Conservation (phyloP, 2,797 vertebrate species). For the Hoplostethus atlanticus region DNA sequence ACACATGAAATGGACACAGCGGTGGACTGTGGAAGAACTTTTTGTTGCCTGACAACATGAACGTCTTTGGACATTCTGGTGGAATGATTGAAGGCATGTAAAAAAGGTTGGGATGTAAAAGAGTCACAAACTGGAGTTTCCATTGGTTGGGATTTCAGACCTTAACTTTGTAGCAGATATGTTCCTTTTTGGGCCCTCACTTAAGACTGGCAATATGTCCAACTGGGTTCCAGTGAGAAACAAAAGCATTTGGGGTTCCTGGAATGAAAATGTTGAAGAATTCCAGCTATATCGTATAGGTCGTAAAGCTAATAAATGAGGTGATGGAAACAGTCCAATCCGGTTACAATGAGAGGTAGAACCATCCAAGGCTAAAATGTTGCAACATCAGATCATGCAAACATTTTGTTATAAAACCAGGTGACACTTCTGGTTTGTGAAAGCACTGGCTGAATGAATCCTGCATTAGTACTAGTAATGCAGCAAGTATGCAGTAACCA, state of each 20-base stretch:
- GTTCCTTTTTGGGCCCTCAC: not conserved
- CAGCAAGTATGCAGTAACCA: not conserved
- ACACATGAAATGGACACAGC: constrained; percentile 3
- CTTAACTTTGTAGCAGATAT: not conserved
- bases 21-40: not conserved
- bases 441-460: not conserved
- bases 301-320: not conserved
- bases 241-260: not conserved
- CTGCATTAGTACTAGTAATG: not conserved
- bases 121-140: not conserved
- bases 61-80: not conserved
- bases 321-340: not conserved
- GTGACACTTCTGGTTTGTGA: not conserved
- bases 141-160: not conserved
- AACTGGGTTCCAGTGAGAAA: not conserved
- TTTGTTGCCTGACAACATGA: constrained; percentile 12
- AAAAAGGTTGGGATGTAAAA: not conserved
- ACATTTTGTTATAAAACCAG: not conserved
- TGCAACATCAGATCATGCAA: not conserved
- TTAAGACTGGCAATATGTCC: not conserved
- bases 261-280: not conserved
- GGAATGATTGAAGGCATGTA: constrained; percentile 4
- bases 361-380: not conserved
- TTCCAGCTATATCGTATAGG: not conserved
- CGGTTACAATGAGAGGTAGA: not conserved